A percentile compares a stretch with the other conserved stretches of the same genome.
These are phyloP conservation scores for Drosophila testacea DNA, from an alignment of 2,888 invertebrate species.

Conservation along the genomic window DNA sequence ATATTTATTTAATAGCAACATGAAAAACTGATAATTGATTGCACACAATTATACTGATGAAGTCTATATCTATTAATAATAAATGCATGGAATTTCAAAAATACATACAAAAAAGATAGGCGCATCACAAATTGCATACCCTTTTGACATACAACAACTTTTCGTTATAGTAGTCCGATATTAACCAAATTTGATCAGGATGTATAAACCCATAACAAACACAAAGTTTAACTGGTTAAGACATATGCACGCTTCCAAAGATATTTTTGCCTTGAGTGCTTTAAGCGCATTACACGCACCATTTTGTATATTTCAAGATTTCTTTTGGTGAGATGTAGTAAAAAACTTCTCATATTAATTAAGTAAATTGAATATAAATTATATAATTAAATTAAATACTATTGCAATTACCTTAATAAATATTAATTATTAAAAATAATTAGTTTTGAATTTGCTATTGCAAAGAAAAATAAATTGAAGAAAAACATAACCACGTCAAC, in stretches of 20 bases:
- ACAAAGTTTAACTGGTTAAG: too few species aligned
- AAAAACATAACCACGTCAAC: constrained; percentile 57
- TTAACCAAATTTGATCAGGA: too few species aligned
- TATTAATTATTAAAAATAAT: constrained; percentile 1
- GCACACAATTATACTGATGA: background rate
- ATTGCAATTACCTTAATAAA: background rate
- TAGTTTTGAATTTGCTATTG: constrained; percentile 9
- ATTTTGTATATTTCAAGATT: constrained; percentile 47
- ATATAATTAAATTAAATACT: background rate
- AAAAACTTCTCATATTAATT: background rate
- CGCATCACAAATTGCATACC: too few species aligned
- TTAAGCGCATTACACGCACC: constrained; percentile 33
- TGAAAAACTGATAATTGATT: background rate
- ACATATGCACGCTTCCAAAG: too few species aligned
- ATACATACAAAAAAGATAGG: too few species aligned
- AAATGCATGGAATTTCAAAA: background rate
- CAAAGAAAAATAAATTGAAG: background rate
- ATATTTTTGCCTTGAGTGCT: background rate
- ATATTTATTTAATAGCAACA: too few species aligned
- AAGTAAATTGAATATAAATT: background rate
- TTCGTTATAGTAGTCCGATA: too few species aligned
- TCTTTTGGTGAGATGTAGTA: background rate
- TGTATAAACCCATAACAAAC: too few species aligned
- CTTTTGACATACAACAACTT: too few species aligned
- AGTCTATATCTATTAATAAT: background rate